Percentiles rank a stretch among this genome's conserved stretches.
Conservation (phyloP, 1,140 invertebrate species). For the Leguminivora glycinivorella region DNA sequence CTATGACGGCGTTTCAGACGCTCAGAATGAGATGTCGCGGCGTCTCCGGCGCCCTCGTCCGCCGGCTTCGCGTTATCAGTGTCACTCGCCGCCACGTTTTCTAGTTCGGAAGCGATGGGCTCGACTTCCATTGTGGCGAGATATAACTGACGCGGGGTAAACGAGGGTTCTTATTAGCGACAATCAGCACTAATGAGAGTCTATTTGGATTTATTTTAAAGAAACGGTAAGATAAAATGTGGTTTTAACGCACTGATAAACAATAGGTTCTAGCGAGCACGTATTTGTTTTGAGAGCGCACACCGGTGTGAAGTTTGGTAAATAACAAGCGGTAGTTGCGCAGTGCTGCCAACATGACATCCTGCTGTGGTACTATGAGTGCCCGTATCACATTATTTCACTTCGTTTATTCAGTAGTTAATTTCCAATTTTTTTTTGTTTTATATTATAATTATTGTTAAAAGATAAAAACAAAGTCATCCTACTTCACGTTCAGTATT, state of each 20-base stretch:
- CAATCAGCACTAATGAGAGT: conserved; percentile 33
- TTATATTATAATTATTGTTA: too few relatives aligned
- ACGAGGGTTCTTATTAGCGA: conserved; percentile 29
- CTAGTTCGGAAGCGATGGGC: conserved; percentile 62
- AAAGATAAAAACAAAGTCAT: too few relatives aligned
- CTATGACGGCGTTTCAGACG: conserved; percentile 52
- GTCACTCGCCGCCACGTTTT: conserved; percentile 73
- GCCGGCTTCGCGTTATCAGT: conserved; percentile 48
- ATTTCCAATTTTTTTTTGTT: neutral
- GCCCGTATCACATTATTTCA: neutral
- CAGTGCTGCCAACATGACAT: conserved; percentile 44
- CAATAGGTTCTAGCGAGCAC: conserved; percentile 45
- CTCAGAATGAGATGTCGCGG: conserved; percentile 57
- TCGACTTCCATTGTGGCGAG: conserved; percentile 71
- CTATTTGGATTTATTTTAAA: conserved; percentile 26
- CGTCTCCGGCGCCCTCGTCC: conserved; percentile 64
- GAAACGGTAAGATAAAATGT: conserved; percentile 13
- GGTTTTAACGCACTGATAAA: conserved; percentile 38
- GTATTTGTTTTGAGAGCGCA: conserved; percentile 75
- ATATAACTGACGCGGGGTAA: conserved; percentile 39
- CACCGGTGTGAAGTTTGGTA: conserved; percentile 65
- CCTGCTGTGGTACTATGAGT: conserved; percentile 19
- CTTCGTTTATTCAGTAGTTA: neutral
- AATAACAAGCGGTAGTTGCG: conserved; percentile 61
- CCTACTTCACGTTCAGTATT: too few relatives aligned